Evolutionary conservation across 1,140 invertebrate genomes (phyloP).

Genomic region (Drosophila sp.): DNA sequence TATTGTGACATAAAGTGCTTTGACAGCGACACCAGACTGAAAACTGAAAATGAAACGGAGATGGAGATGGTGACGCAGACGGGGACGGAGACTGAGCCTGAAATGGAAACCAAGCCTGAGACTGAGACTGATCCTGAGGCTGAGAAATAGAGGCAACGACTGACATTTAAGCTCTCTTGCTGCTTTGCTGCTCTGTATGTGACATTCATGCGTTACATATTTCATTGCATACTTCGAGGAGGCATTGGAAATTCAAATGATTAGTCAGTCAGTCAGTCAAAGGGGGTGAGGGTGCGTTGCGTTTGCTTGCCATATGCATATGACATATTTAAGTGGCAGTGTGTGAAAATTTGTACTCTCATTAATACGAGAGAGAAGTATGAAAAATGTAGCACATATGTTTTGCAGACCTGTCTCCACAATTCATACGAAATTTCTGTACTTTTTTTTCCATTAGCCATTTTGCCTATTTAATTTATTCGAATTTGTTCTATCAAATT

Average conservation of each 20-base stretch:
- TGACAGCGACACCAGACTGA: slow-evolving; percentile 68
- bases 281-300: background rate
- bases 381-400: background rate
- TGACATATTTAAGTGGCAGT: slow-evolving; percentile 77
- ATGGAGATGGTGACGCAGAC: slow-evolving; percentile 17
- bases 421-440: background rate
- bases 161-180: slow-evolving; percentile 42
- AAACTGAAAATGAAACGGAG: slow-evolving; percentile 6
- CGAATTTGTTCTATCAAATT: background rate
- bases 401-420: background rate
- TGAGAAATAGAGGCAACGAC: slow-evolving; percentile 6
- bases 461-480: background rate
- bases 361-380: slow-evolving; percentile 36
- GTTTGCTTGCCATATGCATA: slow-evolving; percentile 51
- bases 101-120: slow-evolving; percentile 7
- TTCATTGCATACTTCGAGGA: slow-evolving; percentile 70
- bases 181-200: slow-evolving; percentile 43
- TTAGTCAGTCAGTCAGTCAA: slow-evolving; percentile 46
- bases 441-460: background rate
- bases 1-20: slow-evolving; percentile 81
- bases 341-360: slow-evolving; percentile 61
- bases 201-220: slow-evolving; percentile 77
- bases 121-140: background rate
- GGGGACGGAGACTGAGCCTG: slow-evolving; percentile 27
- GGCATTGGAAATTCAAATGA: slow-evolving; percentile 77